Evolutionary conservation across 2,113 vertebrate species (phyloP).

Genomic region (Eudorcas thomsonii): DNA sequence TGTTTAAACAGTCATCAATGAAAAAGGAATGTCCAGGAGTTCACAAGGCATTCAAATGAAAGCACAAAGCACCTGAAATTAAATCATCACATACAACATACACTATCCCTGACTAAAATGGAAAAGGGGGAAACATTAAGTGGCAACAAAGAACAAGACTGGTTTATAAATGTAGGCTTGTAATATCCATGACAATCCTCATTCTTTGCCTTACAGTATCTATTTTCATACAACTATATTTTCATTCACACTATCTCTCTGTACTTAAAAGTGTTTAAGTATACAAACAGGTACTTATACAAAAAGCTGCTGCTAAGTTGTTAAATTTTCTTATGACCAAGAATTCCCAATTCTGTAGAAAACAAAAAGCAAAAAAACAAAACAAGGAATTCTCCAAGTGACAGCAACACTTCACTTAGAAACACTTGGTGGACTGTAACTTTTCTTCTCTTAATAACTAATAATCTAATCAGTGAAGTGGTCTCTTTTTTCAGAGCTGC

Average conservation of each 20-base stretch:
- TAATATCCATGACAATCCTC: neutral
- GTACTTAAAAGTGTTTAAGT: conserved; percentile 2
- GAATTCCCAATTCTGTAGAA: neutral
- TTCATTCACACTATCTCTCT: neutral
- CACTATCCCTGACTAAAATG: neutral
- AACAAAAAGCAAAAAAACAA: neutral
- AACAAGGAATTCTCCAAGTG: neutral
- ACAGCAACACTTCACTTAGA: neutral
- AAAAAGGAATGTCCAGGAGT: neutral
- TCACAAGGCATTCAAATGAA: neutral
- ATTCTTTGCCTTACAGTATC: neutral
- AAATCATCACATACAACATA: neutral
- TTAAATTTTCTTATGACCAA: neutral
- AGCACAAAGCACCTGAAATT: neutral
- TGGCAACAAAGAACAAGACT: neutral
- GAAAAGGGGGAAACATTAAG: neutral
- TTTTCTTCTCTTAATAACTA: conserved; percentile 13
- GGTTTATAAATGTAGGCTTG: neutral
- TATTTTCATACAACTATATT: neutral
- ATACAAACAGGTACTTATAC: neutral
- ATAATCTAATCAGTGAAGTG: neutral
- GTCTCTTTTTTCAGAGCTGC: neutral
- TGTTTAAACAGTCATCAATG: neutral
- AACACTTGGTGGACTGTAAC: neutral
- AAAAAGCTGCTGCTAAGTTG: neutral